Evolutionary conservation across 2,888 invertebrate genomes (phyloP).

Genomic region (Coelopa pilipes): DNA sequence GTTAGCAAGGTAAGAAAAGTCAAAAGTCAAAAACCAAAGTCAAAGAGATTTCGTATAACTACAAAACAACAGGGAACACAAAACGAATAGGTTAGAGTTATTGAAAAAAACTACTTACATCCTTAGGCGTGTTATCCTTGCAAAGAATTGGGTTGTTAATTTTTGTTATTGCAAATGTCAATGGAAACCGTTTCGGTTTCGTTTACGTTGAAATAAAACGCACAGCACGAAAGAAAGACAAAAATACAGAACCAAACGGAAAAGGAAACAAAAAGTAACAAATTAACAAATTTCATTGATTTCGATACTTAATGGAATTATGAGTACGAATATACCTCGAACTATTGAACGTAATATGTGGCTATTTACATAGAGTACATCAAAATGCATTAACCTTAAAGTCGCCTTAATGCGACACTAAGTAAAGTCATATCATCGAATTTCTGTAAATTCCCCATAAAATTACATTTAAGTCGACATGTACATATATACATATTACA

Average conservation of each 20-base stretch:
- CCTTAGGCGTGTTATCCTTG: slow-evolving; percentile 63
- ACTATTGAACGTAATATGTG: no score
- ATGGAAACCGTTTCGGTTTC: slow-evolving; percentile 22
- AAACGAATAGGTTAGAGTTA: slow-evolving; percentile 1
- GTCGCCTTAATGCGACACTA: no score
- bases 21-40: not conserved
- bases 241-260: slow-evolving; percentile 30
- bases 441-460: not conserved
- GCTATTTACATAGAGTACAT: no score
- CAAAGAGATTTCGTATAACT: not conserved
- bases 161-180: slow-evolving; percentile 26
- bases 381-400: no score
- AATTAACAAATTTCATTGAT: not conserved
- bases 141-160: slow-evolving; percentile 32
- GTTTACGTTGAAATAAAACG: slow-evolving; percentile 35
- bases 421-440: no score
- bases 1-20: not conserved
- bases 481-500: slow-evolving; percentile 1
- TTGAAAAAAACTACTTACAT: slow-evolving; percentile 60
- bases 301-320: no score
- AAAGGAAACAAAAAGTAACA: slow-evolving; percentile 33
- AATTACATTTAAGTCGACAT: not conserved
- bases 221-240: slow-evolving; percentile 42
- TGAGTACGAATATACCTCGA: no score
- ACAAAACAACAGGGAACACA: not conserved